Base-by-base conservation (phyloP, 2,888 invertebrate species). In the Exephanes ischioxanthus region DNA sequence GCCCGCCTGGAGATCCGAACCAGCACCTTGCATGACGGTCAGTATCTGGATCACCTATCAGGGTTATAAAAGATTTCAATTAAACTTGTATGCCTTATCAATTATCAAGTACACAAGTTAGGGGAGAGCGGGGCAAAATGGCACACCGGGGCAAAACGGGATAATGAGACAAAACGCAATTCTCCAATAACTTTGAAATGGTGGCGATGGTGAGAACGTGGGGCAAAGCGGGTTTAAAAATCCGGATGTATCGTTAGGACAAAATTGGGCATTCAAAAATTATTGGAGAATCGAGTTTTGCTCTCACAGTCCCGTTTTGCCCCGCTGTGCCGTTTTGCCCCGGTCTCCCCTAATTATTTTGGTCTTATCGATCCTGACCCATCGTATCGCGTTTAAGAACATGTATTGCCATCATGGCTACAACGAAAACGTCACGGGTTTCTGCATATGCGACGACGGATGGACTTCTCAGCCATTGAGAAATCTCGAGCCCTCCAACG, bases 321-420 rank as follows among this genome's bases (percentile, higher is more conserved):
- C n/a, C n/a, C n/a, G n/a, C n/a, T n/a, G n/a, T n/a, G n/a, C n/a
- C n/a, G n/a, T n/a, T n/a, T n/a, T n/a, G n/a, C n/a, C n/a, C n/a
- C n/a, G n/a, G n/a, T n/a, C n/a, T n/a, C n/a, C n/a, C n/a, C n/a
- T n/a, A 41, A 11, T 41, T 41, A 9, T 41, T 11, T 41, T 33
- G 6, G 41, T 41, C 16, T 48, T 4, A 5, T 16, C 16, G 6
- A 63, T 63, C 1, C 33, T 55, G 9, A 6, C 9, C 53, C 19
- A 7, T 55, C 19, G 33, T 33, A 16, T 51, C 37, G 26, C 11
- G 48, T 86, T 61, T 2, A 61, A 90, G 83, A 94, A 94, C 80
- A 89, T 92, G 70, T 89, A 92, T 55, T 94, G 94, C 83, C 94
- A 94, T 87, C 93, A 93, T 83, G 94, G 94, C 16, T 89, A 87